Conservation (phyloP, 2,888 invertebrate genomes). For the Lymantria monacha region DNA sequence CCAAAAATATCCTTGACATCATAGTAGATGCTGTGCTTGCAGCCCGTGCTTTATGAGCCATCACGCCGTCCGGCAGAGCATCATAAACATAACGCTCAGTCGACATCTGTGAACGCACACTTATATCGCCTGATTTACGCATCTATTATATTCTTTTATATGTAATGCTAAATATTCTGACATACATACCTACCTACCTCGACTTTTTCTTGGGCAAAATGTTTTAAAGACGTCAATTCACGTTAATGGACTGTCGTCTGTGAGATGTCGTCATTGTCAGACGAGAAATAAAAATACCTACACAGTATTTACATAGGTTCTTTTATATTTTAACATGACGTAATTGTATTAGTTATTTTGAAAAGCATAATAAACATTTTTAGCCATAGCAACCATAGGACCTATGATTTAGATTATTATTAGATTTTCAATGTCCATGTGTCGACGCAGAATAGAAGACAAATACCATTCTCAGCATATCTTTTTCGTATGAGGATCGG, state of each 20-base stretch:
- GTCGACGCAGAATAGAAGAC: too few species aligned
- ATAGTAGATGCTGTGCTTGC: constrained; percentile 52
- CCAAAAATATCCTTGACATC: constrained; percentile 74
- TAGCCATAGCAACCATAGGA: too few species aligned
- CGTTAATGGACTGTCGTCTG: constrained; percentile 33
- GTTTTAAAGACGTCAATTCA: constrained; percentile 34
- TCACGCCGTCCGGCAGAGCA: constrained; percentile 62
- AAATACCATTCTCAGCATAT: too few species aligned
- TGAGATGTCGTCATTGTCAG: constrained; percentile 15
- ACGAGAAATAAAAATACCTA: constrained; percentile 45
- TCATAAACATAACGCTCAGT: constrained; percentile 58
- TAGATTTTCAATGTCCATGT: too few species aligned
- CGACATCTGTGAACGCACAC: constrained; percentile 39
- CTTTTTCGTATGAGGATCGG: too few species aligned
- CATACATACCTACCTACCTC: background rate
- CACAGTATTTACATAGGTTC: background rate
- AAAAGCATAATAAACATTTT: too few species aligned
- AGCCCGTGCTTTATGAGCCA: constrained; percentile 69
- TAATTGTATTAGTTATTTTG: too few species aligned
- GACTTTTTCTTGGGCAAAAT: constrained; percentile 18
- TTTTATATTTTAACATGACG: background rate
- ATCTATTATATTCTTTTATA: too few species aligned
- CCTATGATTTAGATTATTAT: too few species aligned
- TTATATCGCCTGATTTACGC: background rate
- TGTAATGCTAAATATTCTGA: constrained; percentile 21